Percentiles rank a stretch among this genome's conserved stretches.
Evolutionary conservation across 2,888 invertebrate genomes (phyloP).

Genomic region (Aphidoletes aphidimyza): DNA sequence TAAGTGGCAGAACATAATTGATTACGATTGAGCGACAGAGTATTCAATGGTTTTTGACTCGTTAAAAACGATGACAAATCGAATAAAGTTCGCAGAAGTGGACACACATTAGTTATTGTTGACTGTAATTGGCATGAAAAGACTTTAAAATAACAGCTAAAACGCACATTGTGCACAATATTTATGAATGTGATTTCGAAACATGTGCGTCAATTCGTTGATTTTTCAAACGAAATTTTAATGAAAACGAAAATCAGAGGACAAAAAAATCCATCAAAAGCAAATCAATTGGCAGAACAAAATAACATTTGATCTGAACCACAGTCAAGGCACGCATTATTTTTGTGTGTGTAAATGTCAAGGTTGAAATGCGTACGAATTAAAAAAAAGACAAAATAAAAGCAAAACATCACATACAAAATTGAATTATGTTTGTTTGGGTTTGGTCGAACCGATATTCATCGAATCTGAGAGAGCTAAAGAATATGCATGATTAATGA

Average conservation of each 20-base stretch:
- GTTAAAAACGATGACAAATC: conserved; percentile 22
- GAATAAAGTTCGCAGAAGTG: background rate
- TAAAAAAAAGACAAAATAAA: background rate
- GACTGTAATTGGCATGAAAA: background rate
- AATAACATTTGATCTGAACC: too few relatives aligned
- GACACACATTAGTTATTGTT: background rate
- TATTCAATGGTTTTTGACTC: background rate
- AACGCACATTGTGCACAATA: background rate
- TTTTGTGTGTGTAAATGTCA: conserved; percentile 34
- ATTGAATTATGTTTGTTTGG: conserved; percentile 6
- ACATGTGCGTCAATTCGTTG: background rate
- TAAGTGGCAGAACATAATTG: background rate
- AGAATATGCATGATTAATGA: background rate
- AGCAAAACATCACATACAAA: background rate
- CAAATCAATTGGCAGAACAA: background rate
- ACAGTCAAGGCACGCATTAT: background rate
- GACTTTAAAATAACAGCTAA: background rate
- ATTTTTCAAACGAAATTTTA: background rate
- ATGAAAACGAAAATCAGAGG: background rate
- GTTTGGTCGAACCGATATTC: background rate
- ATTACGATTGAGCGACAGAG: background rate
- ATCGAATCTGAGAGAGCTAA: conserved; percentile 1
- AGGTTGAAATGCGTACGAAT: background rate
- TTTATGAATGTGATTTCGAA: background rate
- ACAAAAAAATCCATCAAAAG: background rate